These are phyloP conservation scores for Microctonus brassicae DNA, from an alignment of 2,888 invertebrate genomes.

Conservation along the genomic window DNA sequence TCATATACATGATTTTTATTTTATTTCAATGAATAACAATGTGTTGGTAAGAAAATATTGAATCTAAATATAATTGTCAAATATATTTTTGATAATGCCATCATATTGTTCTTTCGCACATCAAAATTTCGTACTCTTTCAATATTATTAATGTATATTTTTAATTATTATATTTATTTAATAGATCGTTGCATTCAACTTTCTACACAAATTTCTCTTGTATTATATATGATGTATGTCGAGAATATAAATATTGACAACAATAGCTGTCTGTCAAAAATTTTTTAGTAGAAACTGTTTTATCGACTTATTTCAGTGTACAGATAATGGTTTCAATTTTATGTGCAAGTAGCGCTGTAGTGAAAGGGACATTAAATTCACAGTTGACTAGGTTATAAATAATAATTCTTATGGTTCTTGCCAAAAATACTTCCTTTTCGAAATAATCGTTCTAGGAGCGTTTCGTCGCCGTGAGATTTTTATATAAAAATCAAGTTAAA, in stretches of 20 bases:
- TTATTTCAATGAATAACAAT: neutral
- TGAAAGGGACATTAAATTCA: neutral
- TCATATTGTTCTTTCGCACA: neutral
- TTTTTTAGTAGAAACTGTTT: neutral
- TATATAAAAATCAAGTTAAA: conserved; percentile 53
- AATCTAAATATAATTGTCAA: neutral
- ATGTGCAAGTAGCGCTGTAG: neutral
- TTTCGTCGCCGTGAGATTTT: conserved; percentile 37
- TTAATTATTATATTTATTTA: neutral
- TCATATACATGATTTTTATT: neutral
- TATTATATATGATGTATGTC: no score
- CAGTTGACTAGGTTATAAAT: neutral
- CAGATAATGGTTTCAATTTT: neutral
- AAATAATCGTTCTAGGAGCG: conserved; percentile 42
- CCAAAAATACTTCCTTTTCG: conserved; percentile 41
- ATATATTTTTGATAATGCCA: neutral
- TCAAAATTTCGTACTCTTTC: neutral
- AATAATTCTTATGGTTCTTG: neutral
- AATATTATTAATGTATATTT: neutral
- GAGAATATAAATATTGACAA: neutral
- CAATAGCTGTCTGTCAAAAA: conserved; percentile 12
- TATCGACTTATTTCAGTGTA: neutral
- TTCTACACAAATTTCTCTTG: conserved; percentile 1
- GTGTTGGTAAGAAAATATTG: neutral
- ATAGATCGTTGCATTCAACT: neutral